These are phyloP conservation scores for Chlorodrepanis virens DNA, from an alignment of 2,113 vertebrate genomes.

Conservation along the genomic window DNA sequence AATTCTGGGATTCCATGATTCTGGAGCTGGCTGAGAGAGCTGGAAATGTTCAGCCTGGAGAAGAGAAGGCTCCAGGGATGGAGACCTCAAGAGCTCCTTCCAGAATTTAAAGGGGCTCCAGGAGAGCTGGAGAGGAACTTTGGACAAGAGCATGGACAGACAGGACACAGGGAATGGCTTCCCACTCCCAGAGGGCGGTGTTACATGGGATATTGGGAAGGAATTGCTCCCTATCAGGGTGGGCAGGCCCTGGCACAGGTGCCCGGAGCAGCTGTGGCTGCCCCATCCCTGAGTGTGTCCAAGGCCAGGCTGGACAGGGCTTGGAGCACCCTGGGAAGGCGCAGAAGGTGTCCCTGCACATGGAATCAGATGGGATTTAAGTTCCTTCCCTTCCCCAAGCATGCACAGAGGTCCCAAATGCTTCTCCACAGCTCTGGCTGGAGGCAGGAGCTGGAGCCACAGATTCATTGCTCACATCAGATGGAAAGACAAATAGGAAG, in stretches of 20 bases:
- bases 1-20: background rate
- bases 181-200: background rate
- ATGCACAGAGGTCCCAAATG: too few species aligned
- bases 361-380: background rate
- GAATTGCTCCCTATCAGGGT: fast-evolving
- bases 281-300: background rate
- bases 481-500: background rate
- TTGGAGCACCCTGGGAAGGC: fast-evolving
- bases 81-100: background rate
- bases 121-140: background rate
- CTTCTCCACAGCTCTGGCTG: fast-evolving
- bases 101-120: background rate
- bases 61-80: background rate
- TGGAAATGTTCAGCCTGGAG: background rate
- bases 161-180: background rate
- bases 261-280: background rate
- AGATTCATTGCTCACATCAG: fast-evolving
- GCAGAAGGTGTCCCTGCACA: background rate
- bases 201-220: fast-evolving
- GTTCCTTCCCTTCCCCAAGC: background rate
- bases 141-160: background rate
- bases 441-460: background rate
- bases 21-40: background rate
- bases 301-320: fast-evolving
- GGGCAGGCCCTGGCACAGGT: background rate